Percentiles rank a stretch among this genome's conserved stretches.
Evolutionary conservation across 2,797 vertebrate genomes (phyloP).

Genomic region (Botia almorhae): DNA sequence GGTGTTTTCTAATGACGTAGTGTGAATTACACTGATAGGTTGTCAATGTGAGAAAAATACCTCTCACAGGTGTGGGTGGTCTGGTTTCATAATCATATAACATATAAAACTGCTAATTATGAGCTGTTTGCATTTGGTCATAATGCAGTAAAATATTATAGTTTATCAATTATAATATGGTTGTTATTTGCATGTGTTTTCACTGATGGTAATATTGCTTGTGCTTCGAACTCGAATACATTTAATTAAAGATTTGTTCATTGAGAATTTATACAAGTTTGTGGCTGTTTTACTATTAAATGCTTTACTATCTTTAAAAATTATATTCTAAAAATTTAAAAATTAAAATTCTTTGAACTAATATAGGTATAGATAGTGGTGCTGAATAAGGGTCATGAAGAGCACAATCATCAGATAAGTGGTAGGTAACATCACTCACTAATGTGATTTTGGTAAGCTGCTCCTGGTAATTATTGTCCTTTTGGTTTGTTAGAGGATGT

Average conservation of each 20-base stretch:
- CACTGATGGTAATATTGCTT: conserved; percentile 21
- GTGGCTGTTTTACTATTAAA: background rate
- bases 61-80: conserved; percentile 56
- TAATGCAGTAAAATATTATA: conserved; percentile 31
- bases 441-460: conserved; percentile 48
- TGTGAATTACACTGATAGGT: conserved; percentile 56
- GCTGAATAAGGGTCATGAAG: conserved; percentile 71
- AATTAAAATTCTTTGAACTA: background rate
- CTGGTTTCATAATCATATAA: conserved; percentile 62
- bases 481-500: conserved; percentile 13
- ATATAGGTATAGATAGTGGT: conserved; percentile 62
- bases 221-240: background rate
- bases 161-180: background rate
- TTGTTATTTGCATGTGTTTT: conserved; percentile 25
- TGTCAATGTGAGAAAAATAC: conserved; percentile 54
- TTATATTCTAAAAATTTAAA: no score
- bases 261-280: no score
- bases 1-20: conserved; percentile 72
- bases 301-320: background rate
- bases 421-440: conserved; percentile 62
- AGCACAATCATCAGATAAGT: conserved; percentile 78
- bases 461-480: conserved; percentile 61
- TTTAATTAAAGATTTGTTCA: background rate
- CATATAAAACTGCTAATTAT: conserved; percentile 45
- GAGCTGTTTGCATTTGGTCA: conserved; percentile 38